A percentile compares a stretch with the other conserved stretches of the same genome.
Conservation (phyloP, 2,888 invertebrate species). For the Campoplex nolae region DNA sequence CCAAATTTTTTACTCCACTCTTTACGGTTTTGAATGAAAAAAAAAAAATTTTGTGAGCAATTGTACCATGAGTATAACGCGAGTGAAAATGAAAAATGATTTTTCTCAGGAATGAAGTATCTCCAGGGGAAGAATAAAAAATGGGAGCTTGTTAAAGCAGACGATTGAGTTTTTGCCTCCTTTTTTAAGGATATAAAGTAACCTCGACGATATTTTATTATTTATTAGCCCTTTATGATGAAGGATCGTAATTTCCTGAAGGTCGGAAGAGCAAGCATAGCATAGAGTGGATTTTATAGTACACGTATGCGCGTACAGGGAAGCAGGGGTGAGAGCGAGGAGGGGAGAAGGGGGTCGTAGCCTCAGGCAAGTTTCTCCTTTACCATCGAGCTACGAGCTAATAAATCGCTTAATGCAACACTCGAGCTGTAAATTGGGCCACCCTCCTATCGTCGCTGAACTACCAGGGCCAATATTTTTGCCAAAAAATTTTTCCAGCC, state of each 20-base stretch:
- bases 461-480: not conserved
- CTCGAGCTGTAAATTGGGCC: slow-evolving; percentile 57
- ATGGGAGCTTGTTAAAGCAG: not conserved
- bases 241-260: slow-evolving; percentile 41
- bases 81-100: not conserved
- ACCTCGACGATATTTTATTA: slow-evolving; percentile 38
- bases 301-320: slow-evolving; percentile 21
- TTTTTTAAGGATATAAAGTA: not conserved
- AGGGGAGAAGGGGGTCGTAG: not conserved
- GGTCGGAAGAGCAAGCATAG: slow-evolving; percentile 12
- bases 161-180: slow-evolving; percentile 5
- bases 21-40: not conserved
- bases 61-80: not conserved
- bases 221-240: slow-evolving; percentile 42
- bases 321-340: not conserved
- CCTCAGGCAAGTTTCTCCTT: slow-evolving; percentile 42
- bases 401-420: slow-evolving; percentile 60
- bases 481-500: slow-evolving; percentile 36
- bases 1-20: not conserved
- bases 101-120: not conserved
- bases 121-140: not conserved
- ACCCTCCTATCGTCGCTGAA: slow-evolving; percentile 6
- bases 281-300: slow-evolving; percentile 44
- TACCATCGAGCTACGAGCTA: slow-evolving; percentile 35
- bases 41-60: not conserved